These are phyloP conservation scores for Chymomyza amoena DNA, from an alignment of 2,888 invertebrate species.

Conservation along the genomic window DNA sequence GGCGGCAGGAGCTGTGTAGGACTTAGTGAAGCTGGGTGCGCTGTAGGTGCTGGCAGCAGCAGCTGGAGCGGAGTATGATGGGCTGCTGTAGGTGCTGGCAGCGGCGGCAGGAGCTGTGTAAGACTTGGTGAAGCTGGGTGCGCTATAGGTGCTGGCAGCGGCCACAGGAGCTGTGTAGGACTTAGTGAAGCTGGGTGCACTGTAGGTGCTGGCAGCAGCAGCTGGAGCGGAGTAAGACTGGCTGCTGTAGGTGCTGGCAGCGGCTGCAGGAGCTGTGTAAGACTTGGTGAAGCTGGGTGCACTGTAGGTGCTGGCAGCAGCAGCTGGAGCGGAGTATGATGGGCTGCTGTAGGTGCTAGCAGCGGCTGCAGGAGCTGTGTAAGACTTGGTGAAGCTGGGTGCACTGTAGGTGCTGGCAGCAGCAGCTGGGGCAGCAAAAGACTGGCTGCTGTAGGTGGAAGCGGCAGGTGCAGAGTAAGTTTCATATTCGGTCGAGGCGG, in stretches of 20 bases:
- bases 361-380: conserved; percentile 23
- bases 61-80: conserved; percentile 33
- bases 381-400: conserved; percentile 6
- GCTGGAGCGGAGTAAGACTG: conserved; percentile 32
- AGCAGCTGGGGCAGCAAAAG: conserved; percentile 30
- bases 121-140: conserved; percentile 17
- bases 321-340: conserved; percentile 18
- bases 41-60: conserved; percentile 13
- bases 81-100: conserved; percentile 17
- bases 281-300: conserved; percentile 19
- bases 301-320: conserved; percentile 11
- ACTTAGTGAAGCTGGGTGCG: conserved; percentile 18
- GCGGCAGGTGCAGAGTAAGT: conserved; percentile 31
- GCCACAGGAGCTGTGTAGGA: conserved; percentile 27
- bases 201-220: conserved; percentile 12
- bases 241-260: conserved; percentile 16
- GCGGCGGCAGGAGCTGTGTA: conserved; percentile 27
- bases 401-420: not conserved
- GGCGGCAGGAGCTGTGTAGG: conserved; percentile 29
- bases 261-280: conserved; percentile 25
- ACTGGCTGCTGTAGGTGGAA: not conserved
- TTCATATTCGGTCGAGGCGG: conserved; percentile 35
- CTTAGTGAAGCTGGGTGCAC: conserved; percentile 17
- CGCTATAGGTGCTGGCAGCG: conserved; percentile 10
- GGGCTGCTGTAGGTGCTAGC: not conserved